phyloP scores from a whole-genome alignment of 2,888 invertebrate species.

The Pyrrhosoma nymphula region DNA sequence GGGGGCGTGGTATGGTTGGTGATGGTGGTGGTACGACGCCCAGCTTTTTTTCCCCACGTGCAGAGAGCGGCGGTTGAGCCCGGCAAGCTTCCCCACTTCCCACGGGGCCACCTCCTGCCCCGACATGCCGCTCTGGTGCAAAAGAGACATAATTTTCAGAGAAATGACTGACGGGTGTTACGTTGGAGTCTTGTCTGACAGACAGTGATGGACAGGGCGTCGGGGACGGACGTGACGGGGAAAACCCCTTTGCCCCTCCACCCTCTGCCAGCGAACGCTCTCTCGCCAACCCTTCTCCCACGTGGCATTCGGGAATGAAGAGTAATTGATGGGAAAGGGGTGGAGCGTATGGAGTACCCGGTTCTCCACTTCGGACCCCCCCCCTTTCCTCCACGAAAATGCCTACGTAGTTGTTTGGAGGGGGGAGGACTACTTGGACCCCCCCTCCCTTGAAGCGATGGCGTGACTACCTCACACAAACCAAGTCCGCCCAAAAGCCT shows the following conservation, averaged over 20 bases:
- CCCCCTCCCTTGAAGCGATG: too few species aligned
- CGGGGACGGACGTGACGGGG: conserved; percentile 16
- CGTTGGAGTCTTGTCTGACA: conserved; percentile 64
- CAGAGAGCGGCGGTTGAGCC: not conserved
- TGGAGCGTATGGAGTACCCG: not conserved
- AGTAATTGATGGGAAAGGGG: not conserved
- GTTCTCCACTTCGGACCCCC: not conserved
- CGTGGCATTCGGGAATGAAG: not conserved
- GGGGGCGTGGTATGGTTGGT: not conserved
- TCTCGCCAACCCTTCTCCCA: not conserved
- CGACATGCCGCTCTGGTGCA: conserved; percentile 54
- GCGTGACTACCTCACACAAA: too few species aligned
- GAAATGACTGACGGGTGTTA: conserved; percentile 67
- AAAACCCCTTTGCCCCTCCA: not conserved
- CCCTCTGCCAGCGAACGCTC: not conserved
- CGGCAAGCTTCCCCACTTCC: not conserved
- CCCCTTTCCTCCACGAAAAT: not conserved
- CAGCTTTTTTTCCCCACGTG: not conserved
- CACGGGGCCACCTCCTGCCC: conserved; percentile 14
- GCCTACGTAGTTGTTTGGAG: not conserved
- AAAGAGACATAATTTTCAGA: conserved; percentile 67
- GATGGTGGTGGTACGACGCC: not conserved
- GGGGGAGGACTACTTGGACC: too few species aligned
- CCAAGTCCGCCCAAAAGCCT: too few species aligned
- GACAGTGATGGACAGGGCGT: conserved; percentile 65